Evolutionary conservation across 2,888 invertebrate species (phyloP).

Genomic region (Acrobasis consociella): DNA sequence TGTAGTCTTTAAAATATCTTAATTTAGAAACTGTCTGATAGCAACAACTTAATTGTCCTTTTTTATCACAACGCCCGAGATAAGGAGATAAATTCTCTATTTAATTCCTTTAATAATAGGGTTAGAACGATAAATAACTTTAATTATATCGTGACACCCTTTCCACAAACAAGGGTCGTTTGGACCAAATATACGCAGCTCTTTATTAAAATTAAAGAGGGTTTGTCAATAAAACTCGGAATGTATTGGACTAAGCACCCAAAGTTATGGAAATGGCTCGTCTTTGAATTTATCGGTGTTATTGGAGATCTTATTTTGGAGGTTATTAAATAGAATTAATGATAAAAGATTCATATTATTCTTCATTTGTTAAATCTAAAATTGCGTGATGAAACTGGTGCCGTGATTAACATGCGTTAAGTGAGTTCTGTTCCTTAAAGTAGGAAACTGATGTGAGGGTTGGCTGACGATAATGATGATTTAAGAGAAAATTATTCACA

Average conservation of each 20-base stretch:
- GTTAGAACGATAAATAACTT: constrained; percentile 28
- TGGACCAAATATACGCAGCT: constrained; percentile 8
- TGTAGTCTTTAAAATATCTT: constrained; percentile 8
- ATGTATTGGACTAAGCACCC: constrained; percentile 18
- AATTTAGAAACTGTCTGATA: constrained; percentile 19
- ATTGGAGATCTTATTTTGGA: neutral
- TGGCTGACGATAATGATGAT: too few relatives aligned
- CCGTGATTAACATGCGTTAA: too few relatives aligned
- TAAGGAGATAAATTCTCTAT: constrained; percentile 21
- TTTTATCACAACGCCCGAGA: constrained; percentile 15
- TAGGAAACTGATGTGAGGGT: too few relatives aligned
- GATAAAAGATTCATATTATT: neutral
- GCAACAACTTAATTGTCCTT: constrained; percentile 16
- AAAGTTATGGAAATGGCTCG: constrained; percentile 15
- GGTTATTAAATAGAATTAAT: neutral
- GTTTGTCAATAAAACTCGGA: constrained; percentile 19
- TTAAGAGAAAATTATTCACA: too few relatives aligned
- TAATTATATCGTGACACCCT: constrained; percentile 30
- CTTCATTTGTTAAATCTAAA: too few relatives aligned
- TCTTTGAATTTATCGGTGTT: constrained; percentile 11
- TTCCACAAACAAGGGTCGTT: constrained; percentile 14
- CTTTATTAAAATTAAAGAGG: constrained; percentile 27
- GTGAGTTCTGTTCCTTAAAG: too few relatives aligned
- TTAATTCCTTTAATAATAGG: constrained; percentile 27
- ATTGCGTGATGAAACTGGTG: too few relatives aligned